Evolutionary conservation across 2,797 vertebrate species (phyloP).

Genomic region (Coregonus suidteri): DNA sequence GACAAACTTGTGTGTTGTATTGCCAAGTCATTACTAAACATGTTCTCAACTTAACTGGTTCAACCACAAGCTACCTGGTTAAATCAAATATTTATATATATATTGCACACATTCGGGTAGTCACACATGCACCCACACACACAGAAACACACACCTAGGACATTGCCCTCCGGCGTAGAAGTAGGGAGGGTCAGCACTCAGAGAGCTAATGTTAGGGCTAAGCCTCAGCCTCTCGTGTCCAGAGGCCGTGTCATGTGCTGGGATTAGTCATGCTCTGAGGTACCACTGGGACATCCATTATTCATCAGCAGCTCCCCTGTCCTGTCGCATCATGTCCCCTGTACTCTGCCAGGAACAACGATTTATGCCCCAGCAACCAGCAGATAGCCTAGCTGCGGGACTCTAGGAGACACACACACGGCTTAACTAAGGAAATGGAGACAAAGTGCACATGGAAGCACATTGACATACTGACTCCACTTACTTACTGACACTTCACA

Average conservation of each 20-base stretch:
- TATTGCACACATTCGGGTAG: neutral
- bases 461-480: constrained; percentile 28
- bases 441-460: constrained; percentile 53
- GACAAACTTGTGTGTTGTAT: constrained; percentile 30
- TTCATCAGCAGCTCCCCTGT: constrained; percentile 58
- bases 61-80: neutral
- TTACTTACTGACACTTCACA: neutral
- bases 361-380: constrained; percentile 53
- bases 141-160: neutral
- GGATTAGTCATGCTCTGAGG: constrained; percentile 70
- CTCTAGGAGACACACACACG: constrained; percentile 24
- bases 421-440: constrained; percentile 72
- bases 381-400: constrained; percentile 17
- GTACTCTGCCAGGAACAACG: constrained; percentile 37
- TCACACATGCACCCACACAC: neutral
- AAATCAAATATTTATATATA: neutral
- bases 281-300: constrained; percentile 62
- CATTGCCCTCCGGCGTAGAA: neutral
- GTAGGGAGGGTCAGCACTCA: constrained; percentile 11
- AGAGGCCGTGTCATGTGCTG: constrained; percentile 37
- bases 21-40: constrained; percentile 30
- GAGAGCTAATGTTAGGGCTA: constrained; percentile 36
- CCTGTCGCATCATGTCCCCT: neutral
- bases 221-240: constrained; percentile 55
- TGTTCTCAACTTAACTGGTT: neutral